Percentiles rank a stretch among this genome's conserved stretches.
phyloP scores from a whole-genome alignment of 23 tunicate genomes.

The Trididemnum nubilum region DNA sequence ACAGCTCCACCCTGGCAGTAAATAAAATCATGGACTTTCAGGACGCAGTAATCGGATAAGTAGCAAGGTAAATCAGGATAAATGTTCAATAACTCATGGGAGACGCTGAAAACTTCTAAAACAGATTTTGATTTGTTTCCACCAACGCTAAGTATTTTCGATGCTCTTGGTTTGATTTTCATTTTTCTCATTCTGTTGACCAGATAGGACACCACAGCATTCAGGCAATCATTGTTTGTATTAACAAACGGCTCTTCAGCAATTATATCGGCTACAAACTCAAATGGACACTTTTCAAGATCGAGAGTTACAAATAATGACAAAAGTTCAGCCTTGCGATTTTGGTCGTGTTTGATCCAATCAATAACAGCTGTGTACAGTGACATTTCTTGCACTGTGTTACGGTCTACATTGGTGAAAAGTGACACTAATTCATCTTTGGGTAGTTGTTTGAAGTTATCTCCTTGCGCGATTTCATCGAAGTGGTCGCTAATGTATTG shows the following conservation, averaged over 20 bases:
- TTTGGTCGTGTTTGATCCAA: constrained; percentile 1
- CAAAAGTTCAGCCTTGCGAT: not conserved
- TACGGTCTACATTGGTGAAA: not conserved
- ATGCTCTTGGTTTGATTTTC: not conserved
- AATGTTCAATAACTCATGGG: not conserved
- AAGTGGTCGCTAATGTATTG: not conserved
- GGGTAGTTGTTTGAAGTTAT: not conserved
- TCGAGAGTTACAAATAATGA: not conserved
- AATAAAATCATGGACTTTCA: not conserved
- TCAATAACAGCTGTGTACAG: not conserved
- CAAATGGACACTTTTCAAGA: not conserved
- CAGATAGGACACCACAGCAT: not conserved
- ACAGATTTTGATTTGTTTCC: not conserved
- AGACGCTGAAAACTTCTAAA: not conserved
- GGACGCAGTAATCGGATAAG: not conserved
- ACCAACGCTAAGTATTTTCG: not conserved
- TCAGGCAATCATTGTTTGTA: not conserved
- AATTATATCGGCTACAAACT: not conserved
- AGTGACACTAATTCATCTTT: not conserved
- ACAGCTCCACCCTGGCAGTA: not conserved
- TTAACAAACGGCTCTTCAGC: not conserved
- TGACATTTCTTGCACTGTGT: not conserved
- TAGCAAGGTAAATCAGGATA: not conserved
- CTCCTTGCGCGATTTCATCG: not conserved
- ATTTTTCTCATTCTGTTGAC: not conserved